Base-by-base conservation (phyloP, 1,140 invertebrate species). In the Oreohelix idahoensis region DNA sequence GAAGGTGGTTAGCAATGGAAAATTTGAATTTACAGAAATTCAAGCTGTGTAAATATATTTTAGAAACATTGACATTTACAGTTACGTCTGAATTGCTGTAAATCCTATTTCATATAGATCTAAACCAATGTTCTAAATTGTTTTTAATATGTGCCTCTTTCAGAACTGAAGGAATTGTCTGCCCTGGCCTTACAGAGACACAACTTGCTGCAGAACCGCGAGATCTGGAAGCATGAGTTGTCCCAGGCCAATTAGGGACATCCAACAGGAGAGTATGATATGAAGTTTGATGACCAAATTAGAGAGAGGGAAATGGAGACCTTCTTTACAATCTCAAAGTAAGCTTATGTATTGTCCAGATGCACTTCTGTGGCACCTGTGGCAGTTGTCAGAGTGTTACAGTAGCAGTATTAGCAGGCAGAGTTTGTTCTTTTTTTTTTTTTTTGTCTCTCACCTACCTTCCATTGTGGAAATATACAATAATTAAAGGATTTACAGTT, bases 161-260 rank as follows among this genome's bases (percentile, higher is more conserved):
- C 85, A 93, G 92, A 94, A 86, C 90, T 94, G 81, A 94, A 94
- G 89, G 93, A 94, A 84, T 89, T 94, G 23, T 92, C 93, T 35
- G 93, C 93, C 53, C 90, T 94, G 53, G 91, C 91, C 79, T 79
- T 90, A 93, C 90, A 93, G 91, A 82, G 93, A 83, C 89, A 93
- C 90, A 93, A 93, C 1, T 93, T 93, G 0, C 91, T 88, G 45
- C 93, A 94, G 85, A 94, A 94, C 89, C 90, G 93, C 20, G 93
- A 94, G 78, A 94, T 90, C 93, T 92, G 91, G 92, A 91, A 93
- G 90, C 93, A 93, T 86, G 93, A 94, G 85, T 86, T 94, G 80
- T 91, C 93, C 66, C 92, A 94, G 81, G 93, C 93, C 66, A 93
- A 93, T 94, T 85, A 85, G 93, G 51, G 93, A 94, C 85, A 94